Evolutionary conservation across 2,888 invertebrate genomes (phyloP).

Genomic region (Maniola hyperantus): DNA sequence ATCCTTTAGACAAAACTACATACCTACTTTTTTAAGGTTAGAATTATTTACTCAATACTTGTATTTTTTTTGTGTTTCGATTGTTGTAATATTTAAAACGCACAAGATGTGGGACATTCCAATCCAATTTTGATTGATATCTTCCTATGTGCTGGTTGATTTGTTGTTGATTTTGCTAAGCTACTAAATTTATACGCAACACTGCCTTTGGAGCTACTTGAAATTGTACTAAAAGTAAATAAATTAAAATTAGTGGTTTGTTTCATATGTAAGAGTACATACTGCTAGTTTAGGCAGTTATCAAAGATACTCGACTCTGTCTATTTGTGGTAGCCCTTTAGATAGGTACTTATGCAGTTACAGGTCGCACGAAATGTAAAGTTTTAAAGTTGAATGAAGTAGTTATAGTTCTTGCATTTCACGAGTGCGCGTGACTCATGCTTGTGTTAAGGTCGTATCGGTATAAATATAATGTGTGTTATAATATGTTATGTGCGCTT

Average conservation of each 20-base stretch:
- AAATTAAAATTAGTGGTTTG: neutral
- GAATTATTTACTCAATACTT: neutral
- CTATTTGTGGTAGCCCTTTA: too few relatives aligned
- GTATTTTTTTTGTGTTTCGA: neutral
- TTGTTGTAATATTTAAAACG: neutral
- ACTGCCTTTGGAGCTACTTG: neutral
- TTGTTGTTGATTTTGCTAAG: neutral
- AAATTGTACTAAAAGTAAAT: neutral
- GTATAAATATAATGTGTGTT: too few relatives aligned
- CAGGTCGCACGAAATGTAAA: neutral
- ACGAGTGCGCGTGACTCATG: too few relatives aligned
- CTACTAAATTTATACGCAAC: too few relatives aligned
- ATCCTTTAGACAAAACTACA: neutral
- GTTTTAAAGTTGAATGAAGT: neutral
- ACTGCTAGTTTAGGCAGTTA: too few relatives aligned
- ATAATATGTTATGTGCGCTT: too few relatives aligned
- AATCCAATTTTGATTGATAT: neutral
- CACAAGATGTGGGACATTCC: neutral
- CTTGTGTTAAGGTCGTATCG: too few relatives aligned
- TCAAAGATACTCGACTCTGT: too few relatives aligned
- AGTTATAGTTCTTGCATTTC: too few relatives aligned
- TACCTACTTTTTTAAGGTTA: neutral
- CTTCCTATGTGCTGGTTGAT: neutral
- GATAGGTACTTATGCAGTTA: neutral
- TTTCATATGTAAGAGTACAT: too few relatives aligned